phyloP scores from a whole-genome alignment of 1,140 invertebrate species.

The Bombus affinis region DNA sequence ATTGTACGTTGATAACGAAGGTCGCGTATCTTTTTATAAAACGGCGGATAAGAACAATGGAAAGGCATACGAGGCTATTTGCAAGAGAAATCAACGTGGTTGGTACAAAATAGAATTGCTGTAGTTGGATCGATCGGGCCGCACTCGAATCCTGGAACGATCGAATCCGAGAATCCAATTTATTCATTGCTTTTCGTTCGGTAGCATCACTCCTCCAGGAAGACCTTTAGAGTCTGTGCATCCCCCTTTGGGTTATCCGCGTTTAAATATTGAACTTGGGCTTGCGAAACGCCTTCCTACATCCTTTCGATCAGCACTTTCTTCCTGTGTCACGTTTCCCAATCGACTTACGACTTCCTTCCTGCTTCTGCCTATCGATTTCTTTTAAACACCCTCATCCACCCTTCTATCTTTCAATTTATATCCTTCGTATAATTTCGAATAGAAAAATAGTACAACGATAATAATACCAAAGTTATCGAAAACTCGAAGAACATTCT shows the following conservation, averaged over 20 bases:
- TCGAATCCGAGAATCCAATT: slow-evolving; percentile 41
- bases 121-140: slow-evolving; percentile 29
- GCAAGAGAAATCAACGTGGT: not conserved
- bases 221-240: slow-evolving; percentile 47
- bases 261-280: slow-evolving; percentile 68
- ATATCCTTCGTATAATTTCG: not conserved
- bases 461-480: not conserved
- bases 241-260: slow-evolving; percentile 61
- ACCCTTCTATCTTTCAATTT: not conserved
- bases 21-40: no score
- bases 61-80: not conserved
- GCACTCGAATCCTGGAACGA: slow-evolving; percentile 15
- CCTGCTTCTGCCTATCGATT: not conserved
- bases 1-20: not conserved
- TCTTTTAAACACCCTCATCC: not conserved
- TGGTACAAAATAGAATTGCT: slow-evolving; percentile 4
- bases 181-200: slow-evolving; percentile 49
- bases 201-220: slow-evolving; percentile 22
- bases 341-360: slow-evolving; percentile 33
- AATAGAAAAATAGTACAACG: not conserved
- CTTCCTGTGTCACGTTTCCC: slow-evolving; percentile 36
- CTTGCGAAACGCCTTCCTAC: slow-evolving; percentile 33
- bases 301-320: slow-evolving; percentile 47
- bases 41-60: not conserved
- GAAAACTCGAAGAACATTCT: not conserved